Evolutionary conservation across 2,113 vertebrate genomes (phyloP).

Genomic region (Paraplagusia blochii): DNA sequence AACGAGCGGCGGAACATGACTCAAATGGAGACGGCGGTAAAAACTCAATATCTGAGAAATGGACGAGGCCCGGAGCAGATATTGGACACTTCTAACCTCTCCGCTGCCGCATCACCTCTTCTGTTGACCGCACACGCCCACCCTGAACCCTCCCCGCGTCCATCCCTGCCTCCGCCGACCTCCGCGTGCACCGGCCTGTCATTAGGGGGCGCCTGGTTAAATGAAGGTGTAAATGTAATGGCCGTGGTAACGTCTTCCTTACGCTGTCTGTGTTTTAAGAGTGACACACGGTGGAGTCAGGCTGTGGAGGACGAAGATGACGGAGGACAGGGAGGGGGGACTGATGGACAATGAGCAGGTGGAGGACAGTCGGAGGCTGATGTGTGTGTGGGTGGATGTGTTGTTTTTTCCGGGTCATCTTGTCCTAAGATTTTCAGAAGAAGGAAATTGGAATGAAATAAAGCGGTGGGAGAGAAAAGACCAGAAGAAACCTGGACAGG

Average conservation of each 20-base stretch:
- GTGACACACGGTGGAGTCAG: not conserved
- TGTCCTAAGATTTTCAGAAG: not conserved
- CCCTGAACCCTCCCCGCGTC: slow-evolving; percentile 23
- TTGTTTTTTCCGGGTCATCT: no score
- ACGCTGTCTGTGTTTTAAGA: slow-evolving; percentile 1
- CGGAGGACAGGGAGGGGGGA: no score
- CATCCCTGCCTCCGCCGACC: slow-evolving; percentile 35
- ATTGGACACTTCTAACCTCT: slow-evolving; percentile 70
- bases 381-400: no score
- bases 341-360: no score
- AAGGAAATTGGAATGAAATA: not conserved
- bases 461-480: no score
- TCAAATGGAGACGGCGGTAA: slow-evolving; percentile 57
- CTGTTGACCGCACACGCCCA: slow-evolving; percentile 51
- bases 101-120: slow-evolving; percentile 46
- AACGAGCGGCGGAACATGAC: slow-evolving; percentile 58
- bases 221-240: slow-evolving; percentile 48
- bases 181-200: slow-evolving; percentile 25
- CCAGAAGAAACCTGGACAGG: no score
- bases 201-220: slow-evolving; percentile 44
- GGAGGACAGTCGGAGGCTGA: no score
- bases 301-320: not conserved
- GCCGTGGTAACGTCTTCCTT: slow-evolving; percentile 39
- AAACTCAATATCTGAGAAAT: slow-evolving; percentile 70
- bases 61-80: slow-evolving; percentile 69